These are phyloP conservation scores for Tenthredo notha DNA, from an alignment of 2,888 invertebrate genomes.

Conservation along the genomic window DNA sequence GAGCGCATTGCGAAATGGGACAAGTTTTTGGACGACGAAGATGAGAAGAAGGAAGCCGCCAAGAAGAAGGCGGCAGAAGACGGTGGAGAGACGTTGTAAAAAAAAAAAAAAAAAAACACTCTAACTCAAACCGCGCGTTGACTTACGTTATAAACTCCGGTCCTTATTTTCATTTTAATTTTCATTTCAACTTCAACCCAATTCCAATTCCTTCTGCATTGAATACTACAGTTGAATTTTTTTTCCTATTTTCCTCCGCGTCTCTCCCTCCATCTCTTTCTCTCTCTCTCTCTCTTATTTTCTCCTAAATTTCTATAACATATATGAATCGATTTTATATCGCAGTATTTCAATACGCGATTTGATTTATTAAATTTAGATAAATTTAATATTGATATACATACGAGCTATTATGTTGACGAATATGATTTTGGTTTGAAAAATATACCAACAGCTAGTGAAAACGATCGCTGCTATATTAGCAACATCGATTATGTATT, in stretches of 20 bases:
- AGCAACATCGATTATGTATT: conserved; percentile 58
- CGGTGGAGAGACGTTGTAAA: conserved; percentile 37
- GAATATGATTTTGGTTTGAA: not conserved
- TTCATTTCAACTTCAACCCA: conserved; percentile 2
- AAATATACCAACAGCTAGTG: not conserved
- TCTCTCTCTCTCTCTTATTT: not conserved
- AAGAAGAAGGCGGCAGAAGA: conserved; percentile 39
- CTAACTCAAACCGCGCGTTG: conserved; percentile 28
- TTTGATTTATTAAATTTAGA: not conserved
- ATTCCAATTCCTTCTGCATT: conserved; percentile 5
- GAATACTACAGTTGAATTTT: not conserved
- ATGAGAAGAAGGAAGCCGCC: conserved; percentile 65
- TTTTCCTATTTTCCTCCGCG: too few relatives aligned
- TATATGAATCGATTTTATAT: not conserved
- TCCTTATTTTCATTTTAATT: conserved; percentile 39
- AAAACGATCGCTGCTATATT: conserved; percentile 61
- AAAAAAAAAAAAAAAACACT: conserved; percentile 38
- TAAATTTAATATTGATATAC: not conserved
- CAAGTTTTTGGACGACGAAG: conserved; percentile 86
- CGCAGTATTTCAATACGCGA: not conserved
- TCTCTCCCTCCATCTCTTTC: not conserved
- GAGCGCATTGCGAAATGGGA: conserved; percentile 94
- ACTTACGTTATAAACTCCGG: conserved; percentile 13
- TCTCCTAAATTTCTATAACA: not conserved
- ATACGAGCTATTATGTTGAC: not conserved